These are phyloP conservation scores for Megaleporinus macrocephalus DNA, from an alignment of 2,113 vertebrate genomes.

Conservation along the genomic window DNA sequence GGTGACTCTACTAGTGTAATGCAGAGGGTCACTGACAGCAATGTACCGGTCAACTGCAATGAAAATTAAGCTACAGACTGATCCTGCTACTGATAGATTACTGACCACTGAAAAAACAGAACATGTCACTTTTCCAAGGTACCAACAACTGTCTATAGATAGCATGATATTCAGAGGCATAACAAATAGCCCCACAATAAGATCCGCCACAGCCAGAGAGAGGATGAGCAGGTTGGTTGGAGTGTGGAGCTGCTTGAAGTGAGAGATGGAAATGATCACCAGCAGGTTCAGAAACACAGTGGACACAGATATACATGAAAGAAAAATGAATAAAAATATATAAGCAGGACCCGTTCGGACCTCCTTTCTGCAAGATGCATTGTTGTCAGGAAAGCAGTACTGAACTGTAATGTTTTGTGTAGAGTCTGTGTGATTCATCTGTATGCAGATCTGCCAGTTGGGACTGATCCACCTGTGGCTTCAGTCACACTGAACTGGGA, in stretches of 20 bases:
- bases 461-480: no score
- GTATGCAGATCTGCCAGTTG: no score
- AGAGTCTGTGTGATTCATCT: not conserved
- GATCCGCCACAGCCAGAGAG: conserved; percentile 70
- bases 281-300: conserved; percentile 52
- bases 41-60: conserved; percentile 66
- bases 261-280: conserved; percentile 58
- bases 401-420: not conserved
- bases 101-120: conserved; percentile 47
- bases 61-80: conserved; percentile 60
- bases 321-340: not conserved
- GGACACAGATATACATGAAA: not conserved
- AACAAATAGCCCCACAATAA: conserved; percentile 70
- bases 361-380: not conserved
- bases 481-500: no score
- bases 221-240: conserved; percentile 72
- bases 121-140: conserved; percentile 63
- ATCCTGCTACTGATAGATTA: conserved; percentile 60
- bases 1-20: conserved; percentile 59
- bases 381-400: conserved; percentile 7
- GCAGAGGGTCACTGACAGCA: conserved; percentile 67
- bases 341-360: not conserved
- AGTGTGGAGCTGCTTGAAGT: conserved; percentile 76
- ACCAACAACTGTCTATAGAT: conserved; percentile 65
- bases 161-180: conserved; percentile 79